These are phyloP conservation scores for Chinchilla lanigera DNA, from an alignment of 2,113 vertebrate species.

Conservation along the genomic window DNA sequence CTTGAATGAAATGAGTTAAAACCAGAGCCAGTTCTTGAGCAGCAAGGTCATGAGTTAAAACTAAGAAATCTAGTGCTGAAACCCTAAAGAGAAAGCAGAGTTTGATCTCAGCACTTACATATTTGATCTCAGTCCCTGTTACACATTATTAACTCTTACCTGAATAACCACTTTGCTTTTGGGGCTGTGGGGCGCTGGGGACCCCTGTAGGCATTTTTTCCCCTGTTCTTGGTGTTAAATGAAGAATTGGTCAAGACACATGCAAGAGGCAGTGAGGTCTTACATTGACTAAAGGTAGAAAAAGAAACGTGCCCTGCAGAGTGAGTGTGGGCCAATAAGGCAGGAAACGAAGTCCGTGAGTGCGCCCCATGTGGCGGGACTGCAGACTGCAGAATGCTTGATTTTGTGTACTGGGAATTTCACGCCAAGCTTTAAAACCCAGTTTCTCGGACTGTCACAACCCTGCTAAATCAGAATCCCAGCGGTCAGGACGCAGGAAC, in stretches of 20 bases:
- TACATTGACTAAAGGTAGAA: not conserved
- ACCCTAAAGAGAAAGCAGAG: not conserved
- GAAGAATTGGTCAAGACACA: not conserved
- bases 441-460: not conserved
- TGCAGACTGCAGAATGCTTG: not conserved
- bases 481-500: not conserved
- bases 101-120: not conserved
- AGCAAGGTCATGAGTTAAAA: slow-evolving; percentile 14
- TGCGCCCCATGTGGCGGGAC: not conserved
- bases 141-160: not conserved
- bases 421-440: not conserved
- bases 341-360: not conserved
- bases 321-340: not conserved
- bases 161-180: not conserved
- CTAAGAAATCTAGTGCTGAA: slow-evolving; percentile 22
- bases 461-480: not conserved
- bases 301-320: not conserved
- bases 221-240: not conserved
- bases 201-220: not conserved
- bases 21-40: not conserved
- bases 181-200: not conserved
- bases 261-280: not conserved
- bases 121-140: no score
- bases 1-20: not conserved
- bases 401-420: not conserved